Conservation (phyloP, 2,797 vertebrate genomes). For the Limnodromus scolopaceus region DNA sequence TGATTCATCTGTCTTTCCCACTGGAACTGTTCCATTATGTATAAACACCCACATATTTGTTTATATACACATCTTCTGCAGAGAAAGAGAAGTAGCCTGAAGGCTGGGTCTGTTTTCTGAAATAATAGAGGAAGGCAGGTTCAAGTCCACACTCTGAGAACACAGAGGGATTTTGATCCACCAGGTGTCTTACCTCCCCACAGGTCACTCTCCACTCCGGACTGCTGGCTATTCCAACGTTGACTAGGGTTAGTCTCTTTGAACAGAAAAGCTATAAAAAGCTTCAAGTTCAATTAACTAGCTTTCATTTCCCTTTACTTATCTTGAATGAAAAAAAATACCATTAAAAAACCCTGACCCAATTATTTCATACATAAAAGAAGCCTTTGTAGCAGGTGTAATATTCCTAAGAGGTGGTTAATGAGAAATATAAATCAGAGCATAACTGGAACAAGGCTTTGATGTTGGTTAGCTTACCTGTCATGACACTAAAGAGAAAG, state of each 20-base stretch:
- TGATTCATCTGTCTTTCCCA: neutral
- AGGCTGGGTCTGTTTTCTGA: neutral
- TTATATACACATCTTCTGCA: neutral
- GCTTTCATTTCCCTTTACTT: neutral
- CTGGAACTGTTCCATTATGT: neutral
- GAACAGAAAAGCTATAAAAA: neutral
- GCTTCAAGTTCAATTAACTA: neutral
- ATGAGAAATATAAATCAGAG: conserved; percentile 25
- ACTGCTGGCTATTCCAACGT: neutral
- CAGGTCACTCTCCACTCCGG: neutral
- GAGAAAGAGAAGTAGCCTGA: neutral
- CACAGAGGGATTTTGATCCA: neutral
- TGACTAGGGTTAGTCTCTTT: neutral
- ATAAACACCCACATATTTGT: neutral
- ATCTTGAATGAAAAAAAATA: neutral
- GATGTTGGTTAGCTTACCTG: conserved; percentile 35
- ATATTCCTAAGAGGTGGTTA: conserved; percentile 46
- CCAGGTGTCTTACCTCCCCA: neutral
- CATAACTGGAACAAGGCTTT: conserved; percentile 1
- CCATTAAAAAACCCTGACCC: neutral
- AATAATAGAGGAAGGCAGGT: neutral
- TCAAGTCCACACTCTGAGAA: neutral
- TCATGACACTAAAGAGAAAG: neutral
- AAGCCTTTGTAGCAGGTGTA: conserved; percentile 41
- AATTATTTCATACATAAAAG: conserved; percentile 56